Evolutionary conservation across 2,113 vertebrate genomes (phyloP).

Genomic region (Alexandromys fortis): DNA sequence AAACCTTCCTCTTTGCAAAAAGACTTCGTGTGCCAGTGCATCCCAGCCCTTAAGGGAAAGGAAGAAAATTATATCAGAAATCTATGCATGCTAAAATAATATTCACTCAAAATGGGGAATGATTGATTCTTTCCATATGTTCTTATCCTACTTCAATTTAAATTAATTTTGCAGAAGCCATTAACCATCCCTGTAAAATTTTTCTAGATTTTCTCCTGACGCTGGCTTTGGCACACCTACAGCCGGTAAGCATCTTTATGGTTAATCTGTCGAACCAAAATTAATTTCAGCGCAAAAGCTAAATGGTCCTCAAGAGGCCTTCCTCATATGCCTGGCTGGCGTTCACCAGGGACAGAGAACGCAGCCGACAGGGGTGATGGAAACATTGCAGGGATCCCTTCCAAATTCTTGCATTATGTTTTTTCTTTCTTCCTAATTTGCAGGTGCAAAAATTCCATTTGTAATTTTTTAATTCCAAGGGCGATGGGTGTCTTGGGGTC

Average conservation of each 20-base stretch:
- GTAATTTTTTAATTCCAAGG: slow-evolving; percentile 79
- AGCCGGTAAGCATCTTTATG: slow-evolving; percentile 60
- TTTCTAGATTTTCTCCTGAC: slow-evolving; percentile 66
- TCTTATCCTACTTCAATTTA: slow-evolving; percentile 81
- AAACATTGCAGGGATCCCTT: slow-evolving; percentile 67
- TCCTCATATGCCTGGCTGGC: slow-evolving; percentile 61
- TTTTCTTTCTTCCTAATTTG: slow-evolving; percentile 44
- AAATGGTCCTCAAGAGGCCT: slow-evolving; percentile 71
- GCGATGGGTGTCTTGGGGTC: slow-evolving; percentile 68
- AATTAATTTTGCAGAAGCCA: slow-evolving; percentile 79
- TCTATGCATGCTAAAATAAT: slow-evolving; percentile 76
- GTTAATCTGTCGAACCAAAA: slow-evolving; percentile 76
- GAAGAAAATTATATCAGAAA: slow-evolving; percentile 77
- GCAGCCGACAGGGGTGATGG: slow-evolving; percentile 49
- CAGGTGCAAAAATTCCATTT: slow-evolving; percentile 79
- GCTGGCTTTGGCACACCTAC: slow-evolving; percentile 78
- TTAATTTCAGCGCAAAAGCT: slow-evolving; percentile 74
- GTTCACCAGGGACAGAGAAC: slow-evolving; percentile 61
- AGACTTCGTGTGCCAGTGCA: slow-evolving; percentile 70
- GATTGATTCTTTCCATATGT: slow-evolving; percentile 84
- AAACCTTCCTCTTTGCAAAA: slow-evolving; percentile 69
- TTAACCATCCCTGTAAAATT: slow-evolving; percentile 74
- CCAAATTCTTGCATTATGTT: slow-evolving; percentile 58
- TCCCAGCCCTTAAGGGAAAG: slow-evolving; percentile 73
- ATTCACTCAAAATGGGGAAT: slow-evolving; percentile 79